Evolutionary conservation across 2,113 vertebrate genomes (phyloP).

Genomic region (Neodontobutis hainanensis): DNA sequence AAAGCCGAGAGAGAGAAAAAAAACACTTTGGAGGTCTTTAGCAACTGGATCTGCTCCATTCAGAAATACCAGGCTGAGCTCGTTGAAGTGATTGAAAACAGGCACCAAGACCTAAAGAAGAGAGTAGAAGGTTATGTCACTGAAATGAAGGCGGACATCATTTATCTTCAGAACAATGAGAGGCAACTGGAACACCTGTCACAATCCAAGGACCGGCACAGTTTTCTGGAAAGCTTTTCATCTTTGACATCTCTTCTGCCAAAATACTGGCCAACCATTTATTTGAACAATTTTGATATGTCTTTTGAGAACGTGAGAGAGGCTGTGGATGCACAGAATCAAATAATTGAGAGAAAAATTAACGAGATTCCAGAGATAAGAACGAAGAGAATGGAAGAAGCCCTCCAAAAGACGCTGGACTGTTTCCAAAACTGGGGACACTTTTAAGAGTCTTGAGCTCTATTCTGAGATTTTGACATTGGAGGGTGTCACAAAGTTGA

Average conservation of each 20-base stretch:
- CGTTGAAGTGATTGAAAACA: constrained; percentile 26
- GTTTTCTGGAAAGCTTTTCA: constrained; percentile 32
- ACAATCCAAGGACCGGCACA: constrained; percentile 33
- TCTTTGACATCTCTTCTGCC: constrained; percentile 2
- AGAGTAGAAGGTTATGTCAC: constrained; percentile 23
- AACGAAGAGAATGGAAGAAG: constrained; percentile 18
- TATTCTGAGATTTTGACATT: constrained; percentile 6
- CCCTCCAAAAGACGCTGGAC: constrained; percentile 32
- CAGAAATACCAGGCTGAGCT: constrained; percentile 29
- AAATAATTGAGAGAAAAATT: not conserved
- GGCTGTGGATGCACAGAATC: not conserved
- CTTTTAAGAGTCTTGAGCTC: constrained; percentile 28
- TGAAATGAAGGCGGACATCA: constrained; percentile 21
- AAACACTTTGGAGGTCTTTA: constrained; percentile 18
- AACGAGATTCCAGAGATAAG: constrained; percentile 16
- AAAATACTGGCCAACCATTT: not conserved
- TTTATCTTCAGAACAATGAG: constrained; percentile 26
- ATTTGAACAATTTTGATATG: not conserved
- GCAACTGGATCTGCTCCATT: constrained; percentile 17
- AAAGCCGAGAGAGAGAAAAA: constrained; percentile 15
- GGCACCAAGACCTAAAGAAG: constrained; percentile 11
- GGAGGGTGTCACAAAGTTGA: constrained; percentile 36
- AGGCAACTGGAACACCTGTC: constrained; percentile 34
- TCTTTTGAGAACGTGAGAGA: not conserved
- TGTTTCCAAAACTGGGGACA: not conserved